These are phyloP conservation scores for Lasioglossum vierecki DNA, from an alignment of 2,888 invertebrate genomes.

Conservation along the genomic window DNA sequence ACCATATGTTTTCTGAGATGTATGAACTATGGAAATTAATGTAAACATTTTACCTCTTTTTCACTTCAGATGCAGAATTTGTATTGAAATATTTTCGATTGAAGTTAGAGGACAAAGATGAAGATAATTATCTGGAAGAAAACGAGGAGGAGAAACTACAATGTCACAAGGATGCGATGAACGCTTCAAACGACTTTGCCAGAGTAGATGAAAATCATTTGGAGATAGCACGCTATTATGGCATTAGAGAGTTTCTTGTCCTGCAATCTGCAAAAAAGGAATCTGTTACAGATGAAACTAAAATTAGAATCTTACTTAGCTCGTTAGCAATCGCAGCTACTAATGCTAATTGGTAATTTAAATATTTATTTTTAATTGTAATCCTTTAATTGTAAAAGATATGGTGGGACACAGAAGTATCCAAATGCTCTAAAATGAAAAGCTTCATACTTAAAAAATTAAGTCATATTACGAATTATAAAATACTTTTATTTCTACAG, in stretches of 20 bases:
- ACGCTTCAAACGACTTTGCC: slow-evolving; percentile 87
- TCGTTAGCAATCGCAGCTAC: slow-evolving; percentile 92
- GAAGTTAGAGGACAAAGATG: slow-evolving; percentile 71
- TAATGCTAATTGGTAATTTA: slow-evolving; percentile 89
- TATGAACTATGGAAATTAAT: background rate
- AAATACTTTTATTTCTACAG: too few species aligned
- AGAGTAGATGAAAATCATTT: slow-evolving; percentile 81
- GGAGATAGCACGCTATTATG: slow-evolving; percentile 90
- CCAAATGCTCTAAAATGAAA: too few species aligned
- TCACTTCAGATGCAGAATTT: slow-evolving; percentile 80
- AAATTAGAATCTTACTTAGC: slow-evolving; percentile 91
- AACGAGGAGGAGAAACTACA: slow-evolving; percentile 77
- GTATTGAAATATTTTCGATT: slow-evolving; percentile 80
- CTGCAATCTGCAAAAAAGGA: slow-evolving; percentile 87
- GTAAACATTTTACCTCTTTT: background rate
- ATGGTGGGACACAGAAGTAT: too few species aligned
- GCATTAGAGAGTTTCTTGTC: slow-evolving; percentile 92
- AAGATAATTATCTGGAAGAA: slow-evolving; percentile 63
- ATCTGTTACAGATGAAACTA: slow-evolving; percentile 88
- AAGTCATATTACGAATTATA: too few species aligned
- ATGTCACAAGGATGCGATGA: slow-evolving; percentile 85
- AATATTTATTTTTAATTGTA: background rate
- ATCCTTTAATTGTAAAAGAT: background rate
- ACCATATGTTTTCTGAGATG: background rate
- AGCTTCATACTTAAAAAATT: too few species aligned